phyloP scores from a whole-genome alignment of 1,140 invertebrate genomes.

The Hestina assimilis region DNA sequence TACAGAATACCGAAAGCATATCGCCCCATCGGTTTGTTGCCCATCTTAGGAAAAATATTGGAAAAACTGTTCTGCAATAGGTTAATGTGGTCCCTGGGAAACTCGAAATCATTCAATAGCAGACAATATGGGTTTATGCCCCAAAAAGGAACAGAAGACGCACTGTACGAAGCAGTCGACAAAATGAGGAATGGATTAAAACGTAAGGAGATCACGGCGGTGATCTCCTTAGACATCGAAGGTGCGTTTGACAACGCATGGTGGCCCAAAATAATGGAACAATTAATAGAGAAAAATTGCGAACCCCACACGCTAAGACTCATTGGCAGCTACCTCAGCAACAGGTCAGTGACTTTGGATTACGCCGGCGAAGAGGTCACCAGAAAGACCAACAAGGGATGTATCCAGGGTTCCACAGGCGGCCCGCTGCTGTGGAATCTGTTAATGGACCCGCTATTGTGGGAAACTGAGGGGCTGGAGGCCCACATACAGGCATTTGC shows the following conservation, averaged over 20 bases:
- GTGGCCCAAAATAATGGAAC: constrained; percentile 6
- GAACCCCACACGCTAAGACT: no score
- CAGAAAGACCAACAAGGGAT: neutral
- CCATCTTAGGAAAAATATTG: constrained; percentile 6
- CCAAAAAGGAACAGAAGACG: no score
- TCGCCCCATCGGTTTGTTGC: constrained; percentile 9
- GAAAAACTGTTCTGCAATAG: neutral
- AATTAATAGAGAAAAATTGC: no score
- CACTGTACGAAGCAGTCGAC: neutral
- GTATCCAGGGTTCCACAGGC: no score
- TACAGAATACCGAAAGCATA: constrained; percentile 2
- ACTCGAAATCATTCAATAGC: neutral
- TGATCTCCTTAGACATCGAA: constrained; percentile 37
- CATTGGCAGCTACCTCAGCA: no score
- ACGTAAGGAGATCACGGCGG: neutral
- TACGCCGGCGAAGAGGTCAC: neutral
- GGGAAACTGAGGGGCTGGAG: neutral
- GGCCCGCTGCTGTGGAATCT: constrained; percentile 28
- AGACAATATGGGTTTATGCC: constrained; percentile 3
- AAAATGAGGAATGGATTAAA: neutral
- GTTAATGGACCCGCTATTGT: constrained; percentile 18
- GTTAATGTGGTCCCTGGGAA: neutral
- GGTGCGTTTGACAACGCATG: constrained; percentile 53
- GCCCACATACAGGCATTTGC: constrained; percentile 27
- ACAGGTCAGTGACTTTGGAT: no score